Evolutionary conservation across 1,140 invertebrate genomes (phyloP), one percentile per base, ranked within the genome.

Genomic region (Centruroides sculpturatus): DNA sequence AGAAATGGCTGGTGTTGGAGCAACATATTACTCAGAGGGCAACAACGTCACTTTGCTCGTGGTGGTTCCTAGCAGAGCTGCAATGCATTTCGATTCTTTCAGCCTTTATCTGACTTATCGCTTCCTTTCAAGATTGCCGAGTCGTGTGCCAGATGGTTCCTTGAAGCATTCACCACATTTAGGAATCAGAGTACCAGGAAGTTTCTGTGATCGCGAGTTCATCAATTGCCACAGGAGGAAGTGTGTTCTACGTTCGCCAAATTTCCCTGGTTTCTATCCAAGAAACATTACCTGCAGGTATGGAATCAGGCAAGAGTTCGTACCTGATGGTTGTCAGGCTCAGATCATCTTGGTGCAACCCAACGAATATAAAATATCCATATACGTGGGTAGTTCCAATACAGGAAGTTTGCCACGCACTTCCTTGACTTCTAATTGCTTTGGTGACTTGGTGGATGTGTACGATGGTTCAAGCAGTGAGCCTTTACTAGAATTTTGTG

Each of bases 401-500:
- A 47, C 64, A 3, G 51, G 10, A 8, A 13, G 46, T 3, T 46
- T 47, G 41, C 47, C 50, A 4, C 54, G 36, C 13, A 47, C 57
- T 35, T 47, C 35, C 8, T 67, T 73, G 70, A 85, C 84, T 60
- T 92, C 88, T 85, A 81, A 85, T 66, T 68, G 67, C 55, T 83
- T 88, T 60, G 91, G 88, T 72, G 87, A 90, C 69, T 82, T 88
- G 70, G 82, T 88, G 70, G 80, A 85, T 73, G 83, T 93, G 47
- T 92, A 92, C 75, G 89, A 92, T 70, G 87, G 90, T 41, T 89
- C 89, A 69, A 90, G 87, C 6, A 79, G 87, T 67, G 87, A 90
- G 74, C 87, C 89, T 7, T 82, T 91, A 61, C 83, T 93, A 64
- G 88, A 87, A 74, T 91, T 92, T 71, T 94, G 90, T 70, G 89